Evolutionary conservation across 2,113 vertebrate species (phyloP).

Genomic region (Nerophis ophidion): DNA sequence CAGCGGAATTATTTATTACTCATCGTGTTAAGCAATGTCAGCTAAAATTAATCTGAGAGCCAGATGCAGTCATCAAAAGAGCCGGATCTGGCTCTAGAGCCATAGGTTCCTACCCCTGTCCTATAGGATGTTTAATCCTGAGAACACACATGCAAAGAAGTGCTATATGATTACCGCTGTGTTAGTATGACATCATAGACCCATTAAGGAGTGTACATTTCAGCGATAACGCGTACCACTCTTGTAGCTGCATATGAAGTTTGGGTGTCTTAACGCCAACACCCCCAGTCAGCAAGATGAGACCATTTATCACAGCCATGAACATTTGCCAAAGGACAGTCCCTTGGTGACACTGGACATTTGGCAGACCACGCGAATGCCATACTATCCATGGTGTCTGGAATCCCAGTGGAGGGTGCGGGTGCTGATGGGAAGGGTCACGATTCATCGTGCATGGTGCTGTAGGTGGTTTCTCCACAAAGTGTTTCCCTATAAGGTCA

Average conservation of each 20-base stretch:
- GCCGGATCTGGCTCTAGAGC: too few species aligned
- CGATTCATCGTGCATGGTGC: conserved; percentile 55
- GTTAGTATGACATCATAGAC: background rate
- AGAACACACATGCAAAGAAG: too few species aligned
- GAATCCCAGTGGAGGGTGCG: conserved; percentile 67
- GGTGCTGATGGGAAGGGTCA: conserved; percentile 68
- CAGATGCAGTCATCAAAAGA: too few species aligned
- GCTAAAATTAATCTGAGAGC: too few species aligned
- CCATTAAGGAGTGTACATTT: background rate
- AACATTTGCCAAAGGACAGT: conserved; percentile 48
- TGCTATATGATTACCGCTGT: too few species aligned
- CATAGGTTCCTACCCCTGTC: too few species aligned
- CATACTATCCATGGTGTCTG: conserved; percentile 73
- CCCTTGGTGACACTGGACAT: conserved; percentile 51
- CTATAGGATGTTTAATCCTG: too few species aligned
- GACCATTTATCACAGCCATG: conserved; percentile 28
- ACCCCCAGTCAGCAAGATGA: conserved; percentile 10
- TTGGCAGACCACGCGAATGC: conserved; percentile 72
- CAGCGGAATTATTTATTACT: too few species aligned
- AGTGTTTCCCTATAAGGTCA: conserved; percentile 83
- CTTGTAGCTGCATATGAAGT: background rate
- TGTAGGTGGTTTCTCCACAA: conserved; percentile 64
- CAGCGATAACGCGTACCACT: background rate
- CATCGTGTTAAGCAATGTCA: too few species aligned
- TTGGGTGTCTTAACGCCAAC: conserved; percentile 13